These are phyloP conservation scores for Polypterus senegalus DNA, from an alignment of 2,113 vertebrate genomes.

Conservation along the genomic window DNA sequence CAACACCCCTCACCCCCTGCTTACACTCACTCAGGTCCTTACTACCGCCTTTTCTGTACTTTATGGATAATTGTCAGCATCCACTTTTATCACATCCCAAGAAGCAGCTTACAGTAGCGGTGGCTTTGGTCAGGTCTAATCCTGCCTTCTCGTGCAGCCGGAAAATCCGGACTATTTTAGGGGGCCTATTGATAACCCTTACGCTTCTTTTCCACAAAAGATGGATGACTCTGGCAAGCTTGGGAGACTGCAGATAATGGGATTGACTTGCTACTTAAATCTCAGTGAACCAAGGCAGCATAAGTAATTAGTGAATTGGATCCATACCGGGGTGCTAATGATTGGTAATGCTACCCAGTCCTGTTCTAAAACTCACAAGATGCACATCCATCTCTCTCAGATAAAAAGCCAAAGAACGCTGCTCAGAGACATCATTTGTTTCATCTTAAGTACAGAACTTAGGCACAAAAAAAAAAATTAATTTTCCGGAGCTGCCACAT, in stretches of 20 bases:
- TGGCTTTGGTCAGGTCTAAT: constrained; percentile 51
- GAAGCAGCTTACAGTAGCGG: constrained; percentile 50
- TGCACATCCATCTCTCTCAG: constrained; percentile 57
- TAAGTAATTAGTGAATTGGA: constrained; percentile 91
- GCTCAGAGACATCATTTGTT: constrained; percentile 44
- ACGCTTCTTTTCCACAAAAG: constrained; percentile 62
- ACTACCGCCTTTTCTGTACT: constrained; percentile 29
- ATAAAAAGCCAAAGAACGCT: constrained; percentile 50
- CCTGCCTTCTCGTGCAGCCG: constrained; percentile 50
- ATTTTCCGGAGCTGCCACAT: constrained; percentile 67
- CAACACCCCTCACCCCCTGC: neutral
- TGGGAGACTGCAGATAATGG: constrained; percentile 87
- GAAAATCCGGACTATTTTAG: constrained; percentile 61
- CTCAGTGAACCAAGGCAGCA: constrained; percentile 89
- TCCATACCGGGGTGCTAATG: constrained; percentile 88
- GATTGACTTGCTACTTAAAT: constrained; percentile 94
- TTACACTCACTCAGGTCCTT: constrained; percentile 3
- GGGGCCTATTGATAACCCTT: constrained; percentile 70
- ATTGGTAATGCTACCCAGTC: constrained; percentile 78
- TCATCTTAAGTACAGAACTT: constrained; percentile 43
- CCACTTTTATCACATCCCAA: constrained; percentile 54
- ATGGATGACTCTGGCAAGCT: constrained; percentile 71
- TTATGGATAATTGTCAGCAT: constrained; percentile 57
- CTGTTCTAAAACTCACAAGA: constrained; percentile 54
- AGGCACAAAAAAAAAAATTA: constrained; percentile 43